These are phyloP conservation scores for Ylistrum balloti DNA, from an alignment of 1,140 invertebrate species.

Conservation along the genomic window DNA sequence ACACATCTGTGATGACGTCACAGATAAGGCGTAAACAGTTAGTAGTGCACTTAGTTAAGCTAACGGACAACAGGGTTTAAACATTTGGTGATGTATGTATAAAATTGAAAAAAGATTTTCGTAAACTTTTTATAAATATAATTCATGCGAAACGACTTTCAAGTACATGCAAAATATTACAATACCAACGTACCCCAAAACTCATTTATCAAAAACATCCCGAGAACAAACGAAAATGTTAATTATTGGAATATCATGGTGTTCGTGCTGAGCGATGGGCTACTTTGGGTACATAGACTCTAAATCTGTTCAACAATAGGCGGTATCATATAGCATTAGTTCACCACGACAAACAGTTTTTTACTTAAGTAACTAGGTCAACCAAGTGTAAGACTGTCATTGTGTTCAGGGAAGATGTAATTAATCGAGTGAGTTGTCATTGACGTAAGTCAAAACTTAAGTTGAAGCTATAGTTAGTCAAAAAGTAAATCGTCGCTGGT, in stretches of 20 bases:
- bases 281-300: not conserved
- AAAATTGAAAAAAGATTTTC: slow-evolving; percentile 21
- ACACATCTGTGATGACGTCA: not conserved
- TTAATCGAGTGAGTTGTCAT: too few species aligned
- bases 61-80: slow-evolving; percentile 15
- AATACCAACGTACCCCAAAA: not conserved
- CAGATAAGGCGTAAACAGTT: not conserved
- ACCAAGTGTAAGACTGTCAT: too few species aligned
- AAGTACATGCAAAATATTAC: slow-evolving; percentile 21
- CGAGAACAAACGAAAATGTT: not conserved
- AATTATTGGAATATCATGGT: not conserved
- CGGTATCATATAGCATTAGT: not conserved
- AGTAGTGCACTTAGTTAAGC: slow-evolving; percentile 31
- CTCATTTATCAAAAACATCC: slow-evolving; percentile 14
- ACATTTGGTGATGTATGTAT: slow-evolving; percentile 25
- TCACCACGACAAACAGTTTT: not conserved
- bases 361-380: too few species aligned
- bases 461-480: too few species aligned
- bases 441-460: too few species aligned
- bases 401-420: too few species aligned
- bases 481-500: too few species aligned
- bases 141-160: slow-evolving; percentile 34
- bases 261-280: not conserved
- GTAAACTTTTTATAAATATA: slow-evolving; percentile 40
- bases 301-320: not conserved